Conservation (phyloP, 2,797 vertebrate genomes). For the Gila robusta region DNA sequence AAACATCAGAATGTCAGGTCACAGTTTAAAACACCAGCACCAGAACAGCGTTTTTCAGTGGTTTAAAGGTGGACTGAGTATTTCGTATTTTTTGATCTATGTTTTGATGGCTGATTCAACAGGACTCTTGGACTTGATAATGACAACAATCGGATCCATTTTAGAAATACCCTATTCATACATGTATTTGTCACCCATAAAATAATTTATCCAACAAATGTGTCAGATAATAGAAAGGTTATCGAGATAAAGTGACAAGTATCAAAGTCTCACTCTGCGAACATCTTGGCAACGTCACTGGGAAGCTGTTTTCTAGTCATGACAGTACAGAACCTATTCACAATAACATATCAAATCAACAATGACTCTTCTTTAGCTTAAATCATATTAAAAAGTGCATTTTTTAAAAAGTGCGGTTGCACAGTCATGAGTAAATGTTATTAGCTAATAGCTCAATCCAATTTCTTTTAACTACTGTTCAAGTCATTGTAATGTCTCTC, state of each 20-base stretch:
- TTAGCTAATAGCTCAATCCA: background rate
- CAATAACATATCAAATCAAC: background rate
- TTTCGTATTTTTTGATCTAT: background rate
- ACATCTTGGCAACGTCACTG: background rate
- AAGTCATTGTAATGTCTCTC: background rate
- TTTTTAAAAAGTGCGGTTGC: background rate
- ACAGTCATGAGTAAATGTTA: background rate
- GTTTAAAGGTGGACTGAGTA: background rate
- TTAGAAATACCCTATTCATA: background rate
- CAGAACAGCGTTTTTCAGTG: background rate
- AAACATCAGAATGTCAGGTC: conserved; percentile 21
- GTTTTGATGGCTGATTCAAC: background rate
- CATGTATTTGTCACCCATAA: background rate
- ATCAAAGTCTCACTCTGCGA: background rate
- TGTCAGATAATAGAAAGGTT: conserved; percentile 7
- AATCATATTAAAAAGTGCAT: background rate
- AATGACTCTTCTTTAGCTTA: conserved; percentile 1
- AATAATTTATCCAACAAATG: background rate
- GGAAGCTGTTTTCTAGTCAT: conserved; percentile 4
- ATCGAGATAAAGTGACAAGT: conserved; percentile 6
- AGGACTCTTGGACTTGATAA: background rate
- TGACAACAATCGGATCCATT: background rate
- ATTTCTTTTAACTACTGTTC: background rate
- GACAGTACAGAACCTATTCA: background rate
- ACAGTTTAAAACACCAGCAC: conserved; percentile 9